Base-by-base conservation (phyloP, 2,888 invertebrate species). In the Plagodis pulveraria region DNA sequence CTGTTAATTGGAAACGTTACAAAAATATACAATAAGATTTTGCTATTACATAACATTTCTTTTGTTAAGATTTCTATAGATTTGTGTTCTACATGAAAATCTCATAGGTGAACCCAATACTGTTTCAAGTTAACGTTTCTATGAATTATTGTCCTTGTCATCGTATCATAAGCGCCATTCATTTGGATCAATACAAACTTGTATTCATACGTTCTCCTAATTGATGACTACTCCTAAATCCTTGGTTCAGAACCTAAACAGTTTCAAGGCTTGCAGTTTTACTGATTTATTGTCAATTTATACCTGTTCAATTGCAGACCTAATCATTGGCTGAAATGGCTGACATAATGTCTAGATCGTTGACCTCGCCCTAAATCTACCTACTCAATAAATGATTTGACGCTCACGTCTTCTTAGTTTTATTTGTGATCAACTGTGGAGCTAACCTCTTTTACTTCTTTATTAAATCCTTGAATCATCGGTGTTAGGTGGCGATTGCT, bases 291-390 rank as follows among this genome's bases (percentile, higher is more conserved):
- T 49, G 56, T 32, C 51, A 58, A 62, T 64, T 57, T 51, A 51
- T 43, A 48, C 40, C 40, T 60, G 62, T 62, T 51, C 62, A 58
- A 56, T 63, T 61, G 52, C 60, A 63, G 60, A 63, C 56, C 55
- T 59, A 64, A 68, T 63, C 58, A 53, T 22, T 56, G 52, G 47
- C 48, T 58, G 56, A 47, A 53, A 11, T 56, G 52, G 47, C 48
- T 58, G 56, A 47, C 41, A 51, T 53, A 57, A 48, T 46, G 56
- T 41, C 38, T 64, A 58, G 56, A 55, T 61, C 22, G 50, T 49
- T 56, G 61, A 50, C 68, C 65, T 66, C 65, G 62, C 44, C 62
- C 65, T 66, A 52, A 58, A 66, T 66, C 56, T 7, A 44, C 50
- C 35, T 54, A 36, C 7, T 42, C 38, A 55, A 51, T 32, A 59